Evolutionary conservation across 2,797 vertebrate species (phyloP), one percentile per base, ranked within the genome.

Genomic region (Heliangelus exortis): DNA sequence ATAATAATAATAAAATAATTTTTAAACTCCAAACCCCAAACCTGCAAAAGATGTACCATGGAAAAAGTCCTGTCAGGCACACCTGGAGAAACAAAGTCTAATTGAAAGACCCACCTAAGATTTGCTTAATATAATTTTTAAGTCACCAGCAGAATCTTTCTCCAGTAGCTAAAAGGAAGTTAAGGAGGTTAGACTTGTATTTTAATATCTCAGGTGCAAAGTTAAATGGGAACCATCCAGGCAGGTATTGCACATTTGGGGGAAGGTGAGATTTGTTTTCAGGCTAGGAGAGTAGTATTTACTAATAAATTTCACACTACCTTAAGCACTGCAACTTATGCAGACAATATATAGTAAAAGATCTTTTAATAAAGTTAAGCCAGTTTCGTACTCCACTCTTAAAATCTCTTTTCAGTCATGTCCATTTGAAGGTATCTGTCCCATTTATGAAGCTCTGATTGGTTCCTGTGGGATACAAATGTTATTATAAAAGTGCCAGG

Each of bases 21-120:
- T 34, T 29, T 45, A 26, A 34, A 2, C 0, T 4, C 0, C 7
- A 53, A 48, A 41, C 5, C 0, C 9, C 48, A 50, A 45, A 8
- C 9, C 14, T 66, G 9, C 8, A 8, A 62, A 90, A 82, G 20
- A n/a, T 14, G 12, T 55, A 71, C 41, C 23, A 29, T 50, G 23
- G 50, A 31, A 59, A 61, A 65, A 75, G 29, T 72, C 25, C 33
- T 53, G 25, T 11, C 15, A 34, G n/a, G 55, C 9, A 59, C 10
- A 25, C 4, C 11, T 75, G 25, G 10, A 82, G 22, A 18, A 86
- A 75, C 1, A 59, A 51, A 81, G 22, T 63, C 17, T 28, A 34
- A 9, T n/a, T 80, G 85, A 51, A 77, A 83, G 53, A 5, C 57
- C 48, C 10, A 36, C 4, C 13, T 59, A 86, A 41, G 18, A 25